Conservation (phyloP, 2,113 vertebrate species). For the Macquaria ambigua region DNA sequence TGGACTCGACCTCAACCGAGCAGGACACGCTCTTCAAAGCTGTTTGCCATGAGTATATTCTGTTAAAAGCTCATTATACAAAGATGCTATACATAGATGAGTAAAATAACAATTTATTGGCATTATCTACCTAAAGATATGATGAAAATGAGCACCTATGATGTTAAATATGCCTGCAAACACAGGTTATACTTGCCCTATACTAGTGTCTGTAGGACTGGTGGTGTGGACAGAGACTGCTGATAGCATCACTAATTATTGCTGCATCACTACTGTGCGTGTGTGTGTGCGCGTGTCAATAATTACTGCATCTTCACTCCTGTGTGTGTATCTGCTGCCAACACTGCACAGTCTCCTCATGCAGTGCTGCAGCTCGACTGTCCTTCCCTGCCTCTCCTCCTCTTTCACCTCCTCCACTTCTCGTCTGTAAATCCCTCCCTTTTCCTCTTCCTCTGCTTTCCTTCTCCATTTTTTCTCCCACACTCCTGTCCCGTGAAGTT, state of each 20-base stretch:
- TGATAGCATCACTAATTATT: conserved; percentile 63
- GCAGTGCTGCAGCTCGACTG: conserved; percentile 34
- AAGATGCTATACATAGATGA: neutral
- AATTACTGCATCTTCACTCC: conserved; percentile 38
- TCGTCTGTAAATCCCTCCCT: neutral
- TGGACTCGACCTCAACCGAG: neutral
- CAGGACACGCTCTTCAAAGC: neutral
- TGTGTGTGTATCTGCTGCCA: conserved; percentile 37
- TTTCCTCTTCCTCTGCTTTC: neutral
- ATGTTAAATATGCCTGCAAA: neutral
- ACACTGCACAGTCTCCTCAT: conserved; percentile 39
- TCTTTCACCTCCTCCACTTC: neutral
- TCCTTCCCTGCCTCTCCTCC: neutral
- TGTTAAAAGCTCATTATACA: neutral
- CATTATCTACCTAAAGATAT: neutral
- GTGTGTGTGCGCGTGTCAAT: conserved; percentile 34
- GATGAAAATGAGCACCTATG: neutral
- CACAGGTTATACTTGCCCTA: neutral
- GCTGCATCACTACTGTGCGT: conserved; percentile 48
- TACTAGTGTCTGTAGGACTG: conserved; percentile 3
- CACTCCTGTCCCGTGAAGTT: conserved; percentile 1
- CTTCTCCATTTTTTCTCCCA: neutral
- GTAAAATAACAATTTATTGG: neutral
- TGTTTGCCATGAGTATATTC: neutral
- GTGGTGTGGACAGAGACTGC: conserved; percentile 45